These are phyloP conservation scores for Leucoptera coffeella DNA, from an alignment of 2,888 invertebrate genomes.

Conservation along the genomic window DNA sequence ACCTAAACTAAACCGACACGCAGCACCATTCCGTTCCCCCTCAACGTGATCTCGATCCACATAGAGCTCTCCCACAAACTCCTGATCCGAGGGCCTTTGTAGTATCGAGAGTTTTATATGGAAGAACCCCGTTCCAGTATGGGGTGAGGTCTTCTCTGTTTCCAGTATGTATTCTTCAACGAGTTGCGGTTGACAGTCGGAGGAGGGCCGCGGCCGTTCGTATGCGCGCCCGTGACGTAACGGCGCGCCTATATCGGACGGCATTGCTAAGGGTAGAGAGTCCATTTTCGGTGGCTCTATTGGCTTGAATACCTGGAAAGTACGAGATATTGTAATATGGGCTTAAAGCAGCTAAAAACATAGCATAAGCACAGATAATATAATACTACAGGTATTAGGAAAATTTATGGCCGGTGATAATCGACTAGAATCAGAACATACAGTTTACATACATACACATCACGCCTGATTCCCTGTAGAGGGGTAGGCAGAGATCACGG, in stretches of 20 bases:
- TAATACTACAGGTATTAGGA: too few relatives aligned
- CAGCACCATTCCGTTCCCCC: conserved; percentile 70
- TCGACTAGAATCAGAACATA: too few relatives aligned
- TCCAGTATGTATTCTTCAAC: conserved; percentile 87
- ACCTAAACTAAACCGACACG: conserved; percentile 71
- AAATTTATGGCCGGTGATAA: too few relatives aligned
- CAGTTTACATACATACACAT: too few relatives aligned
- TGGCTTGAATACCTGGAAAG: conserved; percentile 50
- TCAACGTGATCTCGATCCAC: conserved; percentile 79
- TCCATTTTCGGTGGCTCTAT: conserved; percentile 61
- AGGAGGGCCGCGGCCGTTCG: conserved; percentile 57
- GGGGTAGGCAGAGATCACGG: too few relatives aligned
- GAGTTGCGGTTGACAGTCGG: conserved; percentile 71
- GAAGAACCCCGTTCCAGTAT: conserved; percentile 60
- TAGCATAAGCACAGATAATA: too few relatives aligned
- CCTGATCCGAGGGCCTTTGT: conserved; percentile 81
- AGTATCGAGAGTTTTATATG: conserved; percentile 82
- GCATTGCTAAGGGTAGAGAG: conserved; percentile 49
- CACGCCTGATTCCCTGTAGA: too few relatives aligned
- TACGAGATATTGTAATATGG: not conserved
- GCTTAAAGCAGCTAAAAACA: not conserved
- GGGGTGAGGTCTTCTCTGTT: conserved; percentile 66
- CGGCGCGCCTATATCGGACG: conserved; percentile 34
- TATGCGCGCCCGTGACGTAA: conserved; percentile 42
- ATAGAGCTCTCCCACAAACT: conserved; percentile 85